phyloP scores from a whole-genome alignment of 2,888 invertebrate genomes.

The Eubasilissa splendida region DNA sequence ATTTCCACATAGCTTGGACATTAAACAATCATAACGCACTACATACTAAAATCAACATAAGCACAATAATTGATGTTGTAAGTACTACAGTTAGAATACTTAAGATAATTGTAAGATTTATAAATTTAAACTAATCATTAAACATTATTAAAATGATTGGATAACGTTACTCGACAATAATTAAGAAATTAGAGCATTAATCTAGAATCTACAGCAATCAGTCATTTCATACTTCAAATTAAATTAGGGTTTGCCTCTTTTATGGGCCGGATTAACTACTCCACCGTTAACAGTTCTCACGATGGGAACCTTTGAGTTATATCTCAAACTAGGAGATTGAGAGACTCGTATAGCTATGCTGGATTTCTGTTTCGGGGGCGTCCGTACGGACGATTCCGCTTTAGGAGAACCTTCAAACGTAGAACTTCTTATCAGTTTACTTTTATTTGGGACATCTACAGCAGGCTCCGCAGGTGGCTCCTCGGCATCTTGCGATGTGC shows the following conservation, averaged over 20 bases:
- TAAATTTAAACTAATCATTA: slow-evolving; percentile 26
- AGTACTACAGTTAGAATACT: slow-evolving; percentile 18
- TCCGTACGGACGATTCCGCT: slow-evolving; percentile 62
- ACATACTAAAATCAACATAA: slow-evolving; percentile 12
- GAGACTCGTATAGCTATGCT: slow-evolving; percentile 60
- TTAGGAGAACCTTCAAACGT: slow-evolving; percentile 77
- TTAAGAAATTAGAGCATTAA: slow-evolving; percentile 25
- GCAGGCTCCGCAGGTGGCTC: slow-evolving; percentile 11
- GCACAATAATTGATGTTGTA: slow-evolving; percentile 13
- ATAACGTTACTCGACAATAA: slow-evolving; percentile 2
- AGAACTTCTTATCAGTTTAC: slow-evolving; percentile 73
- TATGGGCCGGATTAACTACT: slow-evolving; percentile 22
- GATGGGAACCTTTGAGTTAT: slow-evolving; percentile 56
- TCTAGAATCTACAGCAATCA: slow-evolving; percentile 34
- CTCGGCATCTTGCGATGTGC: slow-evolving; percentile 30
- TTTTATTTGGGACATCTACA: slow-evolving; percentile 13
- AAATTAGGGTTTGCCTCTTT: slow-evolving; percentile 44
- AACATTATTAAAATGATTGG: slow-evolving; percentile 8
- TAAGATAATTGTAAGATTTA: slow-evolving; percentile 9
- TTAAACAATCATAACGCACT: too few species aligned
- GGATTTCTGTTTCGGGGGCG: slow-evolving; percentile 70
- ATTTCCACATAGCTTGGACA: too few species aligned
- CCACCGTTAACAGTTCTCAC: slow-evolving; percentile 41
- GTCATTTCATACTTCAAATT: slow-evolving; percentile 37
- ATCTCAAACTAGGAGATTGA: slow-evolving; percentile 46